Percentiles rank a stretch among this genome's conserved stretches.
Evolutionary conservation across 2,113 vertebrate genomes (phyloP).

Genomic region (Chelonoidis abingdonii): DNA sequence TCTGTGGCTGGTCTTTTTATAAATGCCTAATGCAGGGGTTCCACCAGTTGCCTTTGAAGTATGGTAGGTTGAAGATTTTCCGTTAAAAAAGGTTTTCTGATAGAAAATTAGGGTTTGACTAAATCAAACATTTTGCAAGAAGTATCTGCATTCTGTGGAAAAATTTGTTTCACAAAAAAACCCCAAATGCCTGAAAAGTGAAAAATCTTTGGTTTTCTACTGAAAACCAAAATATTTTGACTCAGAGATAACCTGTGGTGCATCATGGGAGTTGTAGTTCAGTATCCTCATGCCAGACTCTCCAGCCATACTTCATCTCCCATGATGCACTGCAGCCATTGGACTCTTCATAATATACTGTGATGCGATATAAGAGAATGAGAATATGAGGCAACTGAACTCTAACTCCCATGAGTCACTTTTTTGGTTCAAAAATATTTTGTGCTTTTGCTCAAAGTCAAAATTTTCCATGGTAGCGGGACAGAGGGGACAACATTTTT

Average conservation of each 20-base stretch:
- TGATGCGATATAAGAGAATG: not conserved
- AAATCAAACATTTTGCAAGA: not conserved
- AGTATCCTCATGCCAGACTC: not conserved
- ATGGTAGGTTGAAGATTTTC: not conserved
- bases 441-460: not conserved
- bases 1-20: not conserved
- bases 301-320: not conserved
- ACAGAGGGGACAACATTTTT: not conserved
- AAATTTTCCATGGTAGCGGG: not conserved
- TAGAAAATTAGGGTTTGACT: not conserved
- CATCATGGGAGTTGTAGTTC: not conserved
- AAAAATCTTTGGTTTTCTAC: not conserved
- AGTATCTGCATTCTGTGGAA: not conserved
- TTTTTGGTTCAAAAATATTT: not conserved
- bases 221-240: not conserved
- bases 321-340: not conserved
- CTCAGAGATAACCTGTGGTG: not conserved
- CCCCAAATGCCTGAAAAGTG: not conserved
- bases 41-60: not conserved
- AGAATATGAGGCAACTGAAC: not conserved
- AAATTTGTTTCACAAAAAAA: not conserved
- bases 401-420: not conserved
- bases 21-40: not conserved
- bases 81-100: not conserved
- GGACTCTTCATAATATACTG: not conserved